Evolutionary conservation across 2,113 vertebrate species (phyloP), one percentile per base, ranked within the genome.

Genomic region (Pardalotus punctatus): DNA sequence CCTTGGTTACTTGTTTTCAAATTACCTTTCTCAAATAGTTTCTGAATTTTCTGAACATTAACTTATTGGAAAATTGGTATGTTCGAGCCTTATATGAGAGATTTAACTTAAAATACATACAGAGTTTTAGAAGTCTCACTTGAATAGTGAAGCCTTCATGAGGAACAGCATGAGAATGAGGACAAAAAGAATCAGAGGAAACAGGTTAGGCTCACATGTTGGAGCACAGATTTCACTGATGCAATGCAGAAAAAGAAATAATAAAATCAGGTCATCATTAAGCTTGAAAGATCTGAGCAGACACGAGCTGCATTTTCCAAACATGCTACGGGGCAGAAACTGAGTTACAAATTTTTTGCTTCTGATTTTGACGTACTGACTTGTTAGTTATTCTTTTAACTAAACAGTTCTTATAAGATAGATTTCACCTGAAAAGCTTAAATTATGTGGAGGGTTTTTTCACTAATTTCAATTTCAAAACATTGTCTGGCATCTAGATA

Each of bases 21-120:
- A 35, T 84, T 33, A 66, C 22, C 28, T 58, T 73, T 73, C 53
- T 54, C 54, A 86, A 88, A 62, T 20, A 54, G 10, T 54, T 86
- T 77, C 5, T 66, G 85, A 86, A 54, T 8, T 42, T 62, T 24
- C 54, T 42, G 12, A 83, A 33, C 4, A 45, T 22, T 51, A 10
- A 35, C 54, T 25, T 74, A 11, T 23, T 56, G 14, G 24, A 35
- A 83, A 88, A 51, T 42, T 10, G 6, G 1, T 78, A 29, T 13
- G 33, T 86, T 83, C 83, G 35, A 94, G 14, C 35, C 43, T 84
- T 73, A 23, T 19, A 57, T 3, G 18, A 69, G 27, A 88, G 6
- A 48, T 13, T 18, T 76, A 12, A 66, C 56, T 79, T 28, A 0
- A 2, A 65, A 29, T 1, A 24, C 1, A 45, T 14, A 9, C 2